Evolutionary conservation across 64 coral and sea anemone species (phyloP).

Genomic region (Astreopora myriophthalma): DNA sequence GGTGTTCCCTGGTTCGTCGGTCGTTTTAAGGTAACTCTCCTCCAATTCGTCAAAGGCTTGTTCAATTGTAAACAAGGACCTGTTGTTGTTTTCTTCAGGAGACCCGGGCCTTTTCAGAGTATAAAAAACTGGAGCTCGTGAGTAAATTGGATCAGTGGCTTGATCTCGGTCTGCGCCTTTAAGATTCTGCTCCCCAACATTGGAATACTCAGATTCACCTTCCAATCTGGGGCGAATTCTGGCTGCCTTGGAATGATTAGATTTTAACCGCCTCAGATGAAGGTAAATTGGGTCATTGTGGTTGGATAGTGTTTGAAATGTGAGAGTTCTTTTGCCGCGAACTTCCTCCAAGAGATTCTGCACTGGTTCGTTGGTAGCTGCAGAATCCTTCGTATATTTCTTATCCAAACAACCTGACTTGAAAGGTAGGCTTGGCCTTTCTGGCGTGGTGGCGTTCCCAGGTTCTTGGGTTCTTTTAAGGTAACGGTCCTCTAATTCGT

Average conservation of each 20-base stretch:
- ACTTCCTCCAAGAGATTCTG: neutral
- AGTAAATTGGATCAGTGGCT: neutral
- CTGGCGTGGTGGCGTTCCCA: neutral
- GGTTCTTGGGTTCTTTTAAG: neutral
- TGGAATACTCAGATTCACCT: neutral
- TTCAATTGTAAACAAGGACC: neutral
- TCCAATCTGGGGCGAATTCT: neutral
- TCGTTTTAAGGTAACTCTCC: neutral
- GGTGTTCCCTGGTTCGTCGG: neutral
- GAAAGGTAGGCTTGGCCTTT: neutral
- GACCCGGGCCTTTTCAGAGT: neutral
- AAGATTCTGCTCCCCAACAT: neutral
- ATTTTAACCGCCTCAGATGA: neutral
- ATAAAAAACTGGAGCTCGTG: neutral
- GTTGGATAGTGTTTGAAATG: neutral
- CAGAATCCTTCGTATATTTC: neutral
- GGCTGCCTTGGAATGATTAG: neutral
- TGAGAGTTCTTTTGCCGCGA: neutral
- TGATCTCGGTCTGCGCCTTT: neutral
- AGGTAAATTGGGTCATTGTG: neutral
- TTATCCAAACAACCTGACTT: neutral
- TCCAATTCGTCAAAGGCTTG: neutral
- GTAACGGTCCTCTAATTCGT: neutral
- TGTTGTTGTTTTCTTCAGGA: neutral
- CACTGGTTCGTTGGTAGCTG: neutral